phyloP scores from a whole-genome alignment of 2,888 invertebrate species.

The Drosophila parthenogenetica region DNA sequence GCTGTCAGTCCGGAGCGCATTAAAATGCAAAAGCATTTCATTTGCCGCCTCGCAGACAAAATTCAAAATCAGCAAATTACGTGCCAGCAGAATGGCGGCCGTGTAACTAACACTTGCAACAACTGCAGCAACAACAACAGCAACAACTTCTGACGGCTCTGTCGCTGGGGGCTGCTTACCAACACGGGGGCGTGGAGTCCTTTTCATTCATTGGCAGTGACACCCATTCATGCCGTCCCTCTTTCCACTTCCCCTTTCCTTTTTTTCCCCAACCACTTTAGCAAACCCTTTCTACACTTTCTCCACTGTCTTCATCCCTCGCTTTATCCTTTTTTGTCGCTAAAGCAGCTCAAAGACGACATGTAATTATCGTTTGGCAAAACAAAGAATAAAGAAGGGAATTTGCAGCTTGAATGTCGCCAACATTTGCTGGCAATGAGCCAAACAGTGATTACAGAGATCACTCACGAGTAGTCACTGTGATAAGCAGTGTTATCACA shows the following conservation, averaged over 20 bases:
- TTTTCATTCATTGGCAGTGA: conserved; percentile 31
- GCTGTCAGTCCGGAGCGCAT: conserved; percentile 75
- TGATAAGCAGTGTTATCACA: background rate
- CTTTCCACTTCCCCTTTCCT: background rate
- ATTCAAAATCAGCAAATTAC: conserved; percentile 81
- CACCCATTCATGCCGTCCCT: background rate
- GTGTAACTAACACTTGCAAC: conserved; percentile 76
- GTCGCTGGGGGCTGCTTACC: conserved; percentile 23
- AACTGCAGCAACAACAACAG: conserved; percentile 14
- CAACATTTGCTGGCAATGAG: conserved; percentile 26
- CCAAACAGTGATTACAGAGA: conserved; percentile 25
- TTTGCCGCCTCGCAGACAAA: conserved; percentile 75
- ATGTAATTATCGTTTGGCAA: conserved; percentile 76
- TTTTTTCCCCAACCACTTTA: too few relatives aligned
- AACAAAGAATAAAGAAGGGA: conserved; percentile 5
- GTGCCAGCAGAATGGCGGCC: conserved; percentile 66
- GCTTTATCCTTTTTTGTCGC: background rate
- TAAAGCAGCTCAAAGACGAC: conserved; percentile 66
- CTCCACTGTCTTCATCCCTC: background rate
- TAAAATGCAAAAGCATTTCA: conserved; percentile 82
- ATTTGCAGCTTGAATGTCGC: conserved; percentile 42
- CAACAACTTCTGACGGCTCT: conserved; percentile 2
- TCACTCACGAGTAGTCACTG: conserved; percentile 25
- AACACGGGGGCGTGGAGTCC: conserved; percentile 9
- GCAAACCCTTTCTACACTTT: conserved; percentile 2